Conservation (phyloP, 2,797 vertebrate genomes). For the Liparis tanakae region DNA sequence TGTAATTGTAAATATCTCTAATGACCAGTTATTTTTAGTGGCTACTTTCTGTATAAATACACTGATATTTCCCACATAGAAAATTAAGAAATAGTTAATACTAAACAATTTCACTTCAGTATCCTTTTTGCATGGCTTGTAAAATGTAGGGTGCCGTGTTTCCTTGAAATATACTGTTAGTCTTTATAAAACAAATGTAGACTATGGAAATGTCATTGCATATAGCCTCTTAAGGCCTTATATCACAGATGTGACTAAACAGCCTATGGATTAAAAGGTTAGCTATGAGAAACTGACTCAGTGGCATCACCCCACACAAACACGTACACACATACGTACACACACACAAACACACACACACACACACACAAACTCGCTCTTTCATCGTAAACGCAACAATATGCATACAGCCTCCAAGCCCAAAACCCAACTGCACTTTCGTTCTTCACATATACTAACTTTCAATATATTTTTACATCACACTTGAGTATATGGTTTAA, state of each 20-base stretch:
- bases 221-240: background rate
- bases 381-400: conserved; percentile 20
- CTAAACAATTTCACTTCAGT: background rate
- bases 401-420: background rate
- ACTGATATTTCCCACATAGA: background rate
- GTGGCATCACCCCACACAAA: conserved; percentile 4
- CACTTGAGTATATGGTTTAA: background rate
- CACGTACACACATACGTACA: background rate
- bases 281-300: background rate
- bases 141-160: background rate
- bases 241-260: background rate
- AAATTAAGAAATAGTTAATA: background rate
- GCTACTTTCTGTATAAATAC: background rate
- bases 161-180: background rate
- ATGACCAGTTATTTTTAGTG: background rate
- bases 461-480: background rate
- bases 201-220: background rate
- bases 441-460: background rate
- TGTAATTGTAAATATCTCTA: background rate
- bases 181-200: background rate
- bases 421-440: background rate
- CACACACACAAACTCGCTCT: background rate
- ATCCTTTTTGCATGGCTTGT: background rate
- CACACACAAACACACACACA: background rate
- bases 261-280: conserved; percentile 1